Evolutionary conservation across 2,113 vertebrate genomes (phyloP).

Genomic region (Nymphicus hollandicus): DNA sequence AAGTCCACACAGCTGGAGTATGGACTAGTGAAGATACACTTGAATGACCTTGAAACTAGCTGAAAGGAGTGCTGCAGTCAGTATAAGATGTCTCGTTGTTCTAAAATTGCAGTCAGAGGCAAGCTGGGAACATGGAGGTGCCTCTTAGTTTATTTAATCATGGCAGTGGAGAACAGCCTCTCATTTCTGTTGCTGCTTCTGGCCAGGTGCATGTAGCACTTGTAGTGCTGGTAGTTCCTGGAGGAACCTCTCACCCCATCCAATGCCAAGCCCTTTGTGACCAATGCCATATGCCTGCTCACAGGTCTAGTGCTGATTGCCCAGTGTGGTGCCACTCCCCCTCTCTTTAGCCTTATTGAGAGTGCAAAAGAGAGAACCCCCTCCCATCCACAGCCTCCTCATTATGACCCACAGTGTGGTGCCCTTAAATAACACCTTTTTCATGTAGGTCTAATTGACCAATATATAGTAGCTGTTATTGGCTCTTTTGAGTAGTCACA

Average conservation of each 20-base stretch:
- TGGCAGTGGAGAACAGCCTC: background rate
- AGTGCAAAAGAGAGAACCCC: conserved; percentile 2
- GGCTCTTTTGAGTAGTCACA: conserved; percentile 12
- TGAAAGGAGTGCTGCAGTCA: background rate
- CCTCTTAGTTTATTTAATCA: background rate
- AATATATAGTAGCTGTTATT: conserved; percentile 18
- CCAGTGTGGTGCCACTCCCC: background rate
- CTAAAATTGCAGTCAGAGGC: background rate
- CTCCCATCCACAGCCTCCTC: background rate
- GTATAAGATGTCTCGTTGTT: background rate
- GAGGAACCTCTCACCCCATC: background rate
- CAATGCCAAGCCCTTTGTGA: background rate
- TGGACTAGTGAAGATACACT: background rate
- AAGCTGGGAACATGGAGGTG: background rate
- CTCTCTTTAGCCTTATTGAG: conserved; percentile 2
- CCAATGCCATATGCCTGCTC: background rate
- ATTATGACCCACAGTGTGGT: conserved; percentile 46
- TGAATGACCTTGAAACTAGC: background rate
- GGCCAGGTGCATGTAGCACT: background rate
- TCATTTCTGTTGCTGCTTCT: background rate
- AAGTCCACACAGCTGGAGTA: background rate
- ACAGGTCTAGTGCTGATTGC: background rate
- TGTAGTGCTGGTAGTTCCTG: background rate
- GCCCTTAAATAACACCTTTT: conserved; percentile 59
- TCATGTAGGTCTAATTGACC: conserved; percentile 68